Evolutionary conservation across 2,797 vertebrate genomes (phyloP).

Genomic region (Tinamus major): DNA sequence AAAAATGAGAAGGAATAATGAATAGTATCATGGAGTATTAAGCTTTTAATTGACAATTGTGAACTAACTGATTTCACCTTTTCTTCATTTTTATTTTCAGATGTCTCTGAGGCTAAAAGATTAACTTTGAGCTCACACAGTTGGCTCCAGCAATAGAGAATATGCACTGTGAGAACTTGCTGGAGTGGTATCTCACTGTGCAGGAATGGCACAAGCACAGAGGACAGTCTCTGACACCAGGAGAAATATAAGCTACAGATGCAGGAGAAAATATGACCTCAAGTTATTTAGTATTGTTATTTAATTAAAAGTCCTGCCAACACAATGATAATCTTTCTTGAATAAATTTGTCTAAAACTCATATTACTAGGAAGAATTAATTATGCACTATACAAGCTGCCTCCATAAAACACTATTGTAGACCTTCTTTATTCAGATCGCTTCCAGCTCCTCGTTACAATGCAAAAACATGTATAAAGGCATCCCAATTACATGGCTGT

Average conservation of each 20-base stretch:
- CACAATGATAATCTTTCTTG: conserved; percentile 9
- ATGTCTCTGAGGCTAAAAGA: not conserved
- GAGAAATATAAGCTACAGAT: not conserved
- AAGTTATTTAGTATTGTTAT: conserved; percentile 11
- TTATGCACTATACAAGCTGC: not conserved
- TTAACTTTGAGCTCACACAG: not conserved
- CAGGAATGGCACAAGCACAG: not conserved
- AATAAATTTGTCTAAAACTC: conserved; percentile 9
- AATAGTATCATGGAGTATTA: not conserved
- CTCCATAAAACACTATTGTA: not conserved
- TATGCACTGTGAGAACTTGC: rapidly evolving
- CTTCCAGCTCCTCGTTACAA: not conserved
- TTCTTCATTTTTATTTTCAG: not conserved
- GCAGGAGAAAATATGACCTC: not conserved
- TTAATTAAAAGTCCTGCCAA: conserved; percentile 43
- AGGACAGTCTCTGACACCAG: not conserved
- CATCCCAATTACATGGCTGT: not conserved
- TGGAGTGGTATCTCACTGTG: not conserved
- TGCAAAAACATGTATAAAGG: not conserved
- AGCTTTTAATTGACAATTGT: not conserved
- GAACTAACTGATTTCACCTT: not conserved
- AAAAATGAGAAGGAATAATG: not conserved
- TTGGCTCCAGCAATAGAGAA: not conserved
- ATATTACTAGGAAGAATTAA: conserved; percentile 9
- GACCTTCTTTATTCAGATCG: not conserved